A percentile compares a stretch with the other conserved stretches of the same genome.
phyloP scores from a whole-genome alignment of 2,888 invertebrate species.

The Anoplius nigerrimus region DNA sequence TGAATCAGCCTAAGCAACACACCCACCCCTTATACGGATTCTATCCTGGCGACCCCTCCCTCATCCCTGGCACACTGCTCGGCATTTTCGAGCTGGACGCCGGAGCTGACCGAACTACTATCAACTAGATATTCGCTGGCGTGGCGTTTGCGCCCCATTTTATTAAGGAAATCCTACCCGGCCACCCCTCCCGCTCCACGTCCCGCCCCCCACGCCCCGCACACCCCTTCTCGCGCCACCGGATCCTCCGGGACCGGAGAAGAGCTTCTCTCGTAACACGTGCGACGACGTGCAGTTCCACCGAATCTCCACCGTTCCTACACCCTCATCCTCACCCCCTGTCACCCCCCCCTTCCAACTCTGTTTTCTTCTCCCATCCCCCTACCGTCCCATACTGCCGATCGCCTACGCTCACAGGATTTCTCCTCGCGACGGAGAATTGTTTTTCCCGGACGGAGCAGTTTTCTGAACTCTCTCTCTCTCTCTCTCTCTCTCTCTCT shows the following conservation, averaged over 20 bases:
- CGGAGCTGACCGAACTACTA: constrained; percentile 71
- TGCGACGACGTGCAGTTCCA: constrained; percentile 56
- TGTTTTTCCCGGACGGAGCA: constrained; percentile 45
- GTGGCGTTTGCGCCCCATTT: constrained; percentile 72
- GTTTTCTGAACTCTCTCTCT: constrained; percentile 40
- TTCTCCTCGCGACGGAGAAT: constrained; percentile 30
- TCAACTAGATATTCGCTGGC: constrained; percentile 73
- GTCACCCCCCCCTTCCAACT: background rate
- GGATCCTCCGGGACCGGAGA: constrained; percentile 41
- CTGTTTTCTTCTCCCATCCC: constrained; percentile 13
- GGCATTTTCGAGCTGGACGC: constrained; percentile 66
- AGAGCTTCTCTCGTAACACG: constrained; percentile 57
- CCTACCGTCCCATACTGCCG: background rate
- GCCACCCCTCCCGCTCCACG: constrained; percentile 31
- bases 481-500: too few relatives aligned
- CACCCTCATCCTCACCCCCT: background rate
- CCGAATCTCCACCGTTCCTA: constrained; percentile 24
- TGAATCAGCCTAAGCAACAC: constrained; percentile 72
- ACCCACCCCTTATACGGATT: constrained; percentile 59
- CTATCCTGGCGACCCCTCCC: constrained; percentile 43
- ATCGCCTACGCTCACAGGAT: too few relatives aligned
- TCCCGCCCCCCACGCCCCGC: constrained; percentile 19
- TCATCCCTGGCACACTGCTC: constrained; percentile 57
- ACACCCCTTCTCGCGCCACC: constrained; percentile 2
- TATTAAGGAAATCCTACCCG: constrained; percentile 71